Evolutionary conservation across 37 sponge, comb jelly and placozoan species (phyloP).

Genomic region (Aplysina aerophoba): DNA sequence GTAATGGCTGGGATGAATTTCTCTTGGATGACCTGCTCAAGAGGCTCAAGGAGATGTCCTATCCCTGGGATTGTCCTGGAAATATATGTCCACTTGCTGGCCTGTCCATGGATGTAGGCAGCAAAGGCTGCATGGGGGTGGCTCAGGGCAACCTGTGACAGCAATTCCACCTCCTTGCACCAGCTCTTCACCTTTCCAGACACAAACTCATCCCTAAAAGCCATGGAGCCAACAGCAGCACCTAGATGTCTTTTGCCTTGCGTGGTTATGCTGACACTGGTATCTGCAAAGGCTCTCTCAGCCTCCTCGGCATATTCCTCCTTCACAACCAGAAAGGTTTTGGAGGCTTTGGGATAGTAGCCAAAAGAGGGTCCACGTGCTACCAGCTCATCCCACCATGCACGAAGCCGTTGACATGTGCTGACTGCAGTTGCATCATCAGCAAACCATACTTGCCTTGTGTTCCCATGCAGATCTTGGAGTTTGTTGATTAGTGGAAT

Average conservation of each 20-base stretch:
- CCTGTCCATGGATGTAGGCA: no score
- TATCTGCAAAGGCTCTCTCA: neutral
- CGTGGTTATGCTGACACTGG: neutral
- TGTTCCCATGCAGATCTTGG: neutral
- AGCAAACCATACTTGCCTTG: slow-evolving; percentile 2
- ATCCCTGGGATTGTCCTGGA: no score
- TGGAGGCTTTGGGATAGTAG: no score
- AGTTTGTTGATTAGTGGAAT: slow-evolving; percentile 45
- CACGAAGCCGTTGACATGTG: neutral
- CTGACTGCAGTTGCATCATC: slow-evolving; percentile 6
- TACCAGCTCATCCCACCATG: neutral
- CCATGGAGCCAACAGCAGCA: neutral
- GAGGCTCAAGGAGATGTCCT: no score
- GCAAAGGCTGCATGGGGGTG: no score
- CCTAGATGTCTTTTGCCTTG: neutral
- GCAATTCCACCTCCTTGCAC: no score
- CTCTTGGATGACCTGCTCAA: no score
- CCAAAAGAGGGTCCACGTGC: neutral
- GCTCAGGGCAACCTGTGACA: no score
- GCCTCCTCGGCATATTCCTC: no score
- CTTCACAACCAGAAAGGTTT: neutral
- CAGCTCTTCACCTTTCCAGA: no score
- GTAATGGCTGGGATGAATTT: no score
- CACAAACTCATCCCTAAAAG: neutral
- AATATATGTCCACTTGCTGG: no score